These are phyloP conservation scores for Panorpa germanica DNA, from an alignment of 2,888 invertebrate species.

Conservation along the genomic window DNA sequence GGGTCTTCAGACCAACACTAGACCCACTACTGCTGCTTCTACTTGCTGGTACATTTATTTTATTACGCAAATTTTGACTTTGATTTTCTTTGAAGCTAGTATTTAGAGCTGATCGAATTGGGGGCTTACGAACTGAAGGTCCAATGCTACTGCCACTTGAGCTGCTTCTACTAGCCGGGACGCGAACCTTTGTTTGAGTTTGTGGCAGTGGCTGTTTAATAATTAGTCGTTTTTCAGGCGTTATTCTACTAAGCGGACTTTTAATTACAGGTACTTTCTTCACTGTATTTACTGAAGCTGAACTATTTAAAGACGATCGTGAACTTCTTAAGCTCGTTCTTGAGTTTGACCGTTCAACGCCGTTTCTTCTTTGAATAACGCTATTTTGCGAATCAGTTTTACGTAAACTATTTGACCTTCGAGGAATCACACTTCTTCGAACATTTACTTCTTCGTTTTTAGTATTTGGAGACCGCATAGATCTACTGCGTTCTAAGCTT, in stretches of 20 bases:
- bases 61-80: constrained; percentile 6
- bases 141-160: constrained; percentile 39
- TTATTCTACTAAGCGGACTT: constrained; percentile 12
- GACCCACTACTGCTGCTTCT: constrained; percentile 12
- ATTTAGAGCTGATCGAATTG: constrained; percentile 16
- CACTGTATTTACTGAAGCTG: constrained; percentile 60
- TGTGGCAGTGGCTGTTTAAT: constrained; percentile 23
- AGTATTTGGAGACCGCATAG: constrained; percentile 12
- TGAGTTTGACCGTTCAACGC: constrained; percentile 60
- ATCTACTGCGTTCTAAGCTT: constrained; percentile 16
- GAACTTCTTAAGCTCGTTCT: constrained; percentile 66
- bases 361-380: constrained; percentile 20
- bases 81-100: constrained; percentile 29
- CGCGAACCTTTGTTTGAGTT: constrained; percentile 19
- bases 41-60: constrained; percentile 10
- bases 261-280: constrained; percentile 34
- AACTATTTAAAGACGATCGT: constrained; percentile 65
- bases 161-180: constrained; percentile 35
- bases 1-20: too few species aligned
- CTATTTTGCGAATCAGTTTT: constrained; percentile 21
- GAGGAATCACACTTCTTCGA: constrained; percentile 21
- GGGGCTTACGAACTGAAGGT: constrained; percentile 20
- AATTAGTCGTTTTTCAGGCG: constrained; percentile 14
- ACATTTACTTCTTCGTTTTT: constrained; percentile 13
- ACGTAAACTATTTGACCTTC: constrained; percentile 22